Base-by-base conservation (phyloP, 2,888 invertebrate species). In the Lymantria monacha region DNA sequence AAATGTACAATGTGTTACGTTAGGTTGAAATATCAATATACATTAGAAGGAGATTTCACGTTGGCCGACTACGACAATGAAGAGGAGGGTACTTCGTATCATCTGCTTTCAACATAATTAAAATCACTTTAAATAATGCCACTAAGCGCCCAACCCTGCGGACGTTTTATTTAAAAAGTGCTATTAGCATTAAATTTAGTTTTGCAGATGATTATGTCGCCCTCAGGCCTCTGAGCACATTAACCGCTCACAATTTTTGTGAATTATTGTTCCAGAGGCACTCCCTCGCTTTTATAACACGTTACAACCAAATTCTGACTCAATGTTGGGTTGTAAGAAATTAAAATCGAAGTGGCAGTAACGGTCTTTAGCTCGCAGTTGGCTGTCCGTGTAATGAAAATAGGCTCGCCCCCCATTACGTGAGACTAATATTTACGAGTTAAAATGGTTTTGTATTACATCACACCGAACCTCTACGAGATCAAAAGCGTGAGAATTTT, bases 51-150 rank as follows among this genome's bases (percentile, higher is more conserved):
- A 66, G 72, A 70, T 65, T 72, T 58, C 63, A 66, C 68, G 64
- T 63, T 63, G 59, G 51, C 53, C 61, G 67, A 61, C 59, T 65
- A 63, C 58, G 79, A 91, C 91, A 90, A 83, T 85, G 84, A 90
- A 91, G 85, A 90, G 91, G 91, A 88, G 88, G 91, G 87, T 65
- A 79, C 83, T 68, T 70, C 61, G 74, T 84, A 91, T 89, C 91
- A 90, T 91, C 91, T 92, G 91, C 89, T 87, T 85, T 84, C 84
- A 91, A 90, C 91, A 90, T 91, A 92, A 92, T 92, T 92, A 91
- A 90, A 92, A 91, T 87, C 84, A 87, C 83, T 89, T 89, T 86
- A 90, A 89, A 90, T 90, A 89, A 87, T 84, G 85, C 87, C 85
- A 86, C 85, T 83, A 83, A 85, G 84, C 83, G 76, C 72, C 85